Evolutionary conservation across 2,888 invertebrate genomes (phyloP).

Genomic region (Busseola fusca): DNA sequence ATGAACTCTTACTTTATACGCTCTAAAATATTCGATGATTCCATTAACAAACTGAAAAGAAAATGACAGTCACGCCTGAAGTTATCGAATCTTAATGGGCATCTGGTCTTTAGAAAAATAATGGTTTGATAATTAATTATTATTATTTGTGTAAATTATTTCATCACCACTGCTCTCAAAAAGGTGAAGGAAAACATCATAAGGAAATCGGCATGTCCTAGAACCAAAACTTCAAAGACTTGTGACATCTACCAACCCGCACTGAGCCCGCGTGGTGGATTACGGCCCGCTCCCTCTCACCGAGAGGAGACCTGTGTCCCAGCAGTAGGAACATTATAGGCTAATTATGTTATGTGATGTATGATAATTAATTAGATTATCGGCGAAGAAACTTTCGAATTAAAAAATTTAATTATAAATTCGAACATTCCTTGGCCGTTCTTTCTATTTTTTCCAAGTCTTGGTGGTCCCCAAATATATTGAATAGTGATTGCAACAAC

Average conservation of each 20-base stretch:
- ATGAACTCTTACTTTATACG: neutral
- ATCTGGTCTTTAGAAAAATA: conserved; percentile 11
- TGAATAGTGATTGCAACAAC: neutral
- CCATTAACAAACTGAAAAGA: conserved; percentile 16
- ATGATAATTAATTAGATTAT: conserved; percentile 13
- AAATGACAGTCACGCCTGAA: conserved; percentile 23
- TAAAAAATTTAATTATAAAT: neutral
- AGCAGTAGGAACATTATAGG: too few species aligned
- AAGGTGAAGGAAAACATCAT: too few species aligned
- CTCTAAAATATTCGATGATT: conserved; percentile 1
- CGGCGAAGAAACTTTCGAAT: neutral
- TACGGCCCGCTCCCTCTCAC: too few species aligned
- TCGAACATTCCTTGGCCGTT: too few species aligned
- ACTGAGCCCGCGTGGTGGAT: too few species aligned
- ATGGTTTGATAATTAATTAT: conserved; percentile 8
- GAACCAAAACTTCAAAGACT: too few species aligned
- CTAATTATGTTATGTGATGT: too few species aligned
- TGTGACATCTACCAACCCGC: too few species aligned
- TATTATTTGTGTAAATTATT: too few species aligned
- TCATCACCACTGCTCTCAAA: too few species aligned
- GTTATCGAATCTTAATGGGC: conserved; percentile 26
- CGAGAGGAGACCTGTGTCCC: too few species aligned
- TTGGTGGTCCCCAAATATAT: neutral
- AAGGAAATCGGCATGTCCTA: too few species aligned
- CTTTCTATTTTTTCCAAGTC: neutral